phyloP scores from a whole-genome alignment of 2,888 invertebrate species.

The Cenopis cana region DNA sequence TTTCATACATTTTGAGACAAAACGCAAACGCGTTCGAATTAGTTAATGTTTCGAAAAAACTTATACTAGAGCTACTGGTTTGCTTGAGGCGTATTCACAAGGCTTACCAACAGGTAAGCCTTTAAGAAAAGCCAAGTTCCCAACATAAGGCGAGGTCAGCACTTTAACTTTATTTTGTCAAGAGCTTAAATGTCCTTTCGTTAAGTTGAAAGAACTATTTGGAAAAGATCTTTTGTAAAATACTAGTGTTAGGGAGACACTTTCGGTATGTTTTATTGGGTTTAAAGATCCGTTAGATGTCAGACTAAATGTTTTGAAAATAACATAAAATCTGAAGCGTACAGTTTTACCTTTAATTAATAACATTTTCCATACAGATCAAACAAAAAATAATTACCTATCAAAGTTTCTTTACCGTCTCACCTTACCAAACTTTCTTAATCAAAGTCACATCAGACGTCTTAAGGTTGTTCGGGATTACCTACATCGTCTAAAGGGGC shows the following conservation, averaged over 20 bases:
- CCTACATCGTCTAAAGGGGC: not conserved
- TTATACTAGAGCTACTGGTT: no score
- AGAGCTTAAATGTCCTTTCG: not conserved
- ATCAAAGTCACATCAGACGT: constrained; percentile 5
- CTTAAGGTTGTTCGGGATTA: not conserved
- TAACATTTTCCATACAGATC: not conserved
- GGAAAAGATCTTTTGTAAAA: not conserved
- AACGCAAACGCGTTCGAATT: no score
- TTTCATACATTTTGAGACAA: no score
- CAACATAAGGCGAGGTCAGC: constrained; percentile 4
- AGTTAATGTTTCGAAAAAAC: no score
- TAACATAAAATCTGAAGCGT: not conserved
- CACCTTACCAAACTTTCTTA: not conserved
- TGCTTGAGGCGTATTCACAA: no score
- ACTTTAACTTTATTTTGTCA: constrained; percentile 12
- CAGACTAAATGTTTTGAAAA: no score
- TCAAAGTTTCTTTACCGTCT: not conserved
- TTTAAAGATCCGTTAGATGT: no score
- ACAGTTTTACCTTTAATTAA: not conserved
- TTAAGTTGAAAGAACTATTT: not conserved
- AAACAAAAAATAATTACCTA: not conserved
- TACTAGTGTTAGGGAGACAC: not conserved
- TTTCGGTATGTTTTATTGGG: not conserved
- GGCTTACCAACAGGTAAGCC: no score
- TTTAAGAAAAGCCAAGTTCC: no score